Evolutionary conservation across 2,113 vertebrate genomes (phyloP).

Genomic region (Regulus satrapa): DNA sequence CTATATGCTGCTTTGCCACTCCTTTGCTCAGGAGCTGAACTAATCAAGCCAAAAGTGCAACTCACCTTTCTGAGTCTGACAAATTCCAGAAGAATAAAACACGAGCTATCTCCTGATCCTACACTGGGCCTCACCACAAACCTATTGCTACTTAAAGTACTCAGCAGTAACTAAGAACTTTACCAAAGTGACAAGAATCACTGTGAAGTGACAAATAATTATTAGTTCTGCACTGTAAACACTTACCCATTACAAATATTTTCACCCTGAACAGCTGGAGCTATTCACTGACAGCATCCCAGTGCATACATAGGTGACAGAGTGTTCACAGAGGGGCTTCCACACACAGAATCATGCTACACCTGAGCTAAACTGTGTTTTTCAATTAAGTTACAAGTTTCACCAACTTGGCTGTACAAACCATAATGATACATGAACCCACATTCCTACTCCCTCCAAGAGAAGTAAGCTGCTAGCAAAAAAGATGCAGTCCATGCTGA

Average conservation of each 20-base stretch:
- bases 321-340: background rate
- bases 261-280: background rate
- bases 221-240: background rate
- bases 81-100: background rate
- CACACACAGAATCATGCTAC: background rate
- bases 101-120: background rate
- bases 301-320: fast-evolving
- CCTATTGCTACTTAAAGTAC: background rate
- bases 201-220: background rate
- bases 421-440: background rate
- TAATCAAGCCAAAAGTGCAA: background rate
- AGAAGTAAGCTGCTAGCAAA: background rate
- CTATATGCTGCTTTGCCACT: background rate
- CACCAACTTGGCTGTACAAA: background rate
- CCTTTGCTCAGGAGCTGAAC: background rate
- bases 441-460: background rate
- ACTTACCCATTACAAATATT: background rate
- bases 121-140: background rate
- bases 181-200: background rate
- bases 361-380: background rate
- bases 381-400: background rate
- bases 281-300: background rate
- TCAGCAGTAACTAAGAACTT: background rate
- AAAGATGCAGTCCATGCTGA: background rate
- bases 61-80: background rate